Base-by-base conservation (phyloP, 2,113 vertebrate species). In the Scomber japonicus region DNA sequence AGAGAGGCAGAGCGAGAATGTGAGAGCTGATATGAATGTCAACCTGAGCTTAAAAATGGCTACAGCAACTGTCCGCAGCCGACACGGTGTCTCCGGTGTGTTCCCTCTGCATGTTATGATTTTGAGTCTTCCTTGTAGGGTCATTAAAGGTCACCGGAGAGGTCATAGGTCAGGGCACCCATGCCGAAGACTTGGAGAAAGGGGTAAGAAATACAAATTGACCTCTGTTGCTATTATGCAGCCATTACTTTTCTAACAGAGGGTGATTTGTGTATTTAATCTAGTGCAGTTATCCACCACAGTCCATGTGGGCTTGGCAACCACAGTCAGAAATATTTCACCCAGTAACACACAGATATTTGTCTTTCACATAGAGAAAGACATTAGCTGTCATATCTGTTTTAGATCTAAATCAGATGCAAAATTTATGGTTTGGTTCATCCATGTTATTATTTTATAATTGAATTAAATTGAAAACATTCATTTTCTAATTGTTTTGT, bases 1-100 rank as follows among this genome's bases (percentile, higher is more conserved):
- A 75, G 3, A n/a, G 31, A 61, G 51, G 46, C 1, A n/a, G 59
- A 24, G 57, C 17, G 76, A 60, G 66, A 75, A 53, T 19, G 55
- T 35, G 66, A 76, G 61, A 35, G 30, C 19, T 13, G 49, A 80
- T 60, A 57, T 64, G 57, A 76, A 70, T 15, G 48, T 73, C 75
- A 69, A 84, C 50, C 56, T 80, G 40, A 70, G 44, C 66, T 86
- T 85, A 68, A 86, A 89, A 85, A 81, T 76, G 75, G 60, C 81
- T 31, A 61, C 75, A 79, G 53, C 83, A 80, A 63, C 81, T 85
- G 80, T 81, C 75, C 76, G 79, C 70, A 78, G 81, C 24, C 0
- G 40, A 72, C 48, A 40, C 45, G n/a, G 17, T 68, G 51, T 84
- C 85, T 80, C 27, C 27, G 77, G 49, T 35, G 73, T 69, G 64